Base-by-base conservation (phyloP, 2,888 invertebrate species). In the Zonitis immaculata region DNA sequence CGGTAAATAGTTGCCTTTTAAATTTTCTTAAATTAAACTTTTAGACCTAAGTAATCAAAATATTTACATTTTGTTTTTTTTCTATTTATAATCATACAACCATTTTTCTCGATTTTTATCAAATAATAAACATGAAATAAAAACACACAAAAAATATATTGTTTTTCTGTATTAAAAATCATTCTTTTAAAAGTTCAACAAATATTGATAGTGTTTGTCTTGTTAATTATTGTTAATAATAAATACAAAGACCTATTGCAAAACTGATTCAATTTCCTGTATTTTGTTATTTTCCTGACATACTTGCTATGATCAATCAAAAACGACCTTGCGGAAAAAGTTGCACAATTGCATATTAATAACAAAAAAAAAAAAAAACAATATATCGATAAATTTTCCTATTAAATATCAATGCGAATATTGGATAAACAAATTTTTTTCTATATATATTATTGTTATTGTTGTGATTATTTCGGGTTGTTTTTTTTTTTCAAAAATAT, bases 231-330 rank as follows among this genome's bases (percentile, higher is more conserved):
- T 11, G 18, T 39, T 39, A n/a, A 11, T 39, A 39, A 39, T 18
- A 39, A 39, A 39, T 39, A 39, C 39, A 39, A 39, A 39, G 39
- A 25, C 48, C 48, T 57, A 54, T 57, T 57, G 49, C 56, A 57
- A 58, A 56, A 60, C 54, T 52, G 14, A 57, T 32, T 55, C 52
- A 61, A 62, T 59, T 63, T 63, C 60, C 61, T 61, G 60, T 62
- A 60, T 61, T 62, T 62, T 64, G 58, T 62, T 56, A 50, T 59
- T 57, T 59, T 42, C 47, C 59, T 60, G 56, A 57, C 61, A 59
- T 61, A 47, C 60, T 58, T 58, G 60, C 47, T 53, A 54, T 47
- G 54, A 55, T 51, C 32, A 44, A 55, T 55, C 48, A 42, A 55
- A 55, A 51, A 58, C 58, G 62, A 60, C 64, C 64, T 64, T 64